These are phyloP conservation scores for Salticus scenicus DNA, from an alignment of 2,888 invertebrate genomes.

Conservation along the genomic window DNA sequence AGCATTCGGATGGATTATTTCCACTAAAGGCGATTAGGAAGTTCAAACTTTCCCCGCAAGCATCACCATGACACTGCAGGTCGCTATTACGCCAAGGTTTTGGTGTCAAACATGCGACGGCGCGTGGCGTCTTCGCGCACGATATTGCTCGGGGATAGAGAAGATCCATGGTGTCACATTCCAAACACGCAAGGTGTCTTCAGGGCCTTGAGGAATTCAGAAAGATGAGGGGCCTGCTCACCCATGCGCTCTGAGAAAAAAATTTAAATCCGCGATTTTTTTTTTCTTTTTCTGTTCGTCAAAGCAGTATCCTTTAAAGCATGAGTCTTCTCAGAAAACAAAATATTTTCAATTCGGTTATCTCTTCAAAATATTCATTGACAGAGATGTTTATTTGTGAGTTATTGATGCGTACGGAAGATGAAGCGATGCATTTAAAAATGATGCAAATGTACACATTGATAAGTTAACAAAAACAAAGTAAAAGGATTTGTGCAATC, in stretches of 20 bases:
- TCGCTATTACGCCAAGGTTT: not conserved
- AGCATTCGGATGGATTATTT: not conserved
- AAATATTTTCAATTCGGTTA: no score
- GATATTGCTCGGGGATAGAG: not conserved
- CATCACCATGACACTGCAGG: not conserved
- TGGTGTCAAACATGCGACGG: constrained; percentile 11
- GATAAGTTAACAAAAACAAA: no score
- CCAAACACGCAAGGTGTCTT: not conserved
- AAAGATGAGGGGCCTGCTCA: not conserved
- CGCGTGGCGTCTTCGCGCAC: not conserved
- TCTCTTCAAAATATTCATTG: no score
- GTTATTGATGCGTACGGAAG: no score
- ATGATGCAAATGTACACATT: no score
- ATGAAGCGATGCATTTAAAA: no score
- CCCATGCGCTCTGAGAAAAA: not conserved
- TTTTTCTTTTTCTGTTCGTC: no score
- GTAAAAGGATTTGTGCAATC: no score
- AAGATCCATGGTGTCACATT: not conserved
- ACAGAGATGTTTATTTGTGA: no score
- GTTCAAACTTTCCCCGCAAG: constrained; percentile 8
- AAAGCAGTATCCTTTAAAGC: no score
- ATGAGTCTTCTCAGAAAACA: no score
- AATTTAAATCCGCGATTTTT: no score
- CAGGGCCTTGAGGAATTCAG: not conserved
- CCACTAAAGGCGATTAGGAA: not conserved